A percentile compares a stretch with the other conserved stretches of the same genome.
These are phyloP conservation scores for Oppia nitens DNA, from an alignment of 1,140 invertebrate species.

Conservation along the genomic window DNA sequence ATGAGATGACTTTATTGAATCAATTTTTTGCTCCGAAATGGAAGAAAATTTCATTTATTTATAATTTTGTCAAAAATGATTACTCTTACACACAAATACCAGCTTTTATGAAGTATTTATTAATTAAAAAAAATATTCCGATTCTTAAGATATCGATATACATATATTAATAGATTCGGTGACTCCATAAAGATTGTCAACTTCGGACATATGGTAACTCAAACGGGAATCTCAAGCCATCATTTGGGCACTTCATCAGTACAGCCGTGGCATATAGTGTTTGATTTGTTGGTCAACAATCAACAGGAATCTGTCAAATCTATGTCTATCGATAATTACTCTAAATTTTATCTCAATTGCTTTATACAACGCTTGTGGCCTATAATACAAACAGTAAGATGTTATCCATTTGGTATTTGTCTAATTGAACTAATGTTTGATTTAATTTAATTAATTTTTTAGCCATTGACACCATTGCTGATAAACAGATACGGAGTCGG, in stretches of 20 bases:
- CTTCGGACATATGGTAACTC: conserved; percentile 1
- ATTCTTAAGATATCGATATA: background rate
- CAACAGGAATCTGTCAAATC: background rate
- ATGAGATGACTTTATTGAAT: conserved; percentile 14
- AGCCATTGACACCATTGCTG: conserved; percentile 7
- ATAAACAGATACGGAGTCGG: conserved; percentile 1
- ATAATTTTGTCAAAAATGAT: conserved; percentile 11
- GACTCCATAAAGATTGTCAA: conserved; percentile 9
- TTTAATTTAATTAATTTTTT: background rate
- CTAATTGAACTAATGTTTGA: background rate
- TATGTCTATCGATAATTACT: conserved; percentile 8
- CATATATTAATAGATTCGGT: conserved; percentile 5
- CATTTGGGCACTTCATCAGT: background rate
- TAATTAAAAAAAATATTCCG: background rate
- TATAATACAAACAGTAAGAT: background rate
- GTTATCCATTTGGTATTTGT: background rate
- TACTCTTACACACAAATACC: conserved; percentile 7
- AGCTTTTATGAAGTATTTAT: conserved; percentile 9
- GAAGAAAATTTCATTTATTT: conserved; percentile 10
- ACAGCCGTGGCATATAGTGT: conserved; percentile 9
- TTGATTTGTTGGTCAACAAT: background rate
- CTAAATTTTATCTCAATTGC: conserved; percentile 5
- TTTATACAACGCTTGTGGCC: conserved; percentile 12
- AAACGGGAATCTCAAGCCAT: background rate
- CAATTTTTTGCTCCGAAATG: conserved; percentile 13